phyloP scores from a whole-genome alignment of 2,113 vertebrate genomes.

The Xiphophorus maculatus region DNA sequence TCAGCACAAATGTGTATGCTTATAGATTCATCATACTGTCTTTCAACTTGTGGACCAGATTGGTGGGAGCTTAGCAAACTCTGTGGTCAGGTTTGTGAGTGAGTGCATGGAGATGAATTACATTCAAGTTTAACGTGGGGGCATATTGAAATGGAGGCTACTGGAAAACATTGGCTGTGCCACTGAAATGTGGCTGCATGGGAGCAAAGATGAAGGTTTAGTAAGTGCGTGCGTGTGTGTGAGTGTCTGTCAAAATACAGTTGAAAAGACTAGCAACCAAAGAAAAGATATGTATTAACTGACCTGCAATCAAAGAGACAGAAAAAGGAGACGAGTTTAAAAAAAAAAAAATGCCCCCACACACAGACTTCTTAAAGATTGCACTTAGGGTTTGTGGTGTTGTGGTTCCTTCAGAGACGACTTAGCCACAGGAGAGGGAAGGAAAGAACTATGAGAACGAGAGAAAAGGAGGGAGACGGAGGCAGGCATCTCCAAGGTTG shows the following conservation, averaged over 20 bases:
- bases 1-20: slow-evolving; percentile 15
- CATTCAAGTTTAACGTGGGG: slow-evolving; percentile 32
- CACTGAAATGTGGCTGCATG: slow-evolving; percentile 55
- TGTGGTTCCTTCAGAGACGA: slow-evolving; percentile 61
- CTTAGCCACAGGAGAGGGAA: slow-evolving; percentile 36
- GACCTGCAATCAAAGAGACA: slow-evolving; percentile 63
- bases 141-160: slow-evolving; percentile 29
- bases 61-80: slow-evolving; percentile 32
- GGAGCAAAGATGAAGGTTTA: slow-evolving; percentile 39
- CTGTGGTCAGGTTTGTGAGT: slow-evolving; percentile 58
- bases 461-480: slow-evolving; percentile 37
- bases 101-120: slow-evolving; percentile 36
- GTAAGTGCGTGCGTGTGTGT: slow-evolving; percentile 28
- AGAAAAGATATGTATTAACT: slow-evolving; percentile 52
- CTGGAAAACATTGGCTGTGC: slow-evolving; percentile 47
- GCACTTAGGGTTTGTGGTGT: slow-evolving; percentile 67
- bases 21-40: slow-evolving; percentile 28
- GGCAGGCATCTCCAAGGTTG: slow-evolving; percentile 69
- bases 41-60: slow-evolving; percentile 42
- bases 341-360: slow-evolving; percentile 31
- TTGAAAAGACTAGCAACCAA: slow-evolving; percentile 51
- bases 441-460: slow-evolving; percentile 51
- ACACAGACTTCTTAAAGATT: slow-evolving; percentile 53
- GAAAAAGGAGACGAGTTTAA: slow-evolving; percentile 39
- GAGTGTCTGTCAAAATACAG: slow-evolving; percentile 38